Conservation (phyloP, 2,113 vertebrate species). For the Henicopernis longicauda region DNA sequence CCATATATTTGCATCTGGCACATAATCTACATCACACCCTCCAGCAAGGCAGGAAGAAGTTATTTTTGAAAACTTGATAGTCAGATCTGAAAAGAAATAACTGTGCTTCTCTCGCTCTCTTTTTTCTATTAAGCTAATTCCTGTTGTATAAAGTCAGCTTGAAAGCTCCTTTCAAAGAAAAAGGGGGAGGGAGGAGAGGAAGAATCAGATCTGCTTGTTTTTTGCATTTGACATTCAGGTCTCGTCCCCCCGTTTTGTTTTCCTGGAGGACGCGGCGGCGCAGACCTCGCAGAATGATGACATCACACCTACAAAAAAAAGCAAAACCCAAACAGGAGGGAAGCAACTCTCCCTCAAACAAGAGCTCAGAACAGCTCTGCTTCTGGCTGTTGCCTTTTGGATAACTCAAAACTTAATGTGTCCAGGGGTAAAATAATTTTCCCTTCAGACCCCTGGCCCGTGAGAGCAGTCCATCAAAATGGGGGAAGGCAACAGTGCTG, state of each 20-base stretch:
- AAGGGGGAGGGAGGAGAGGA: slow-evolving; percentile 19
- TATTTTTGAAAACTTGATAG: not conserved
- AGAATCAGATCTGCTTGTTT: slow-evolving; percentile 32
- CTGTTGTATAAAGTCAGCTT: slow-evolving; percentile 49
- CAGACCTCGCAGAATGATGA: slow-evolving; percentile 54
- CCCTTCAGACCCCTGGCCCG: not conserved
- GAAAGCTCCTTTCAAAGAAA: slow-evolving; percentile 52
- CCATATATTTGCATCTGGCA: not conserved
- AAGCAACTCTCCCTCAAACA: not conserved
- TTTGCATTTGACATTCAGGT: slow-evolving; percentile 48
- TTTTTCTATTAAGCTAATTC: slow-evolving; percentile 34
- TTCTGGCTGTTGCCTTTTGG: not conserved
- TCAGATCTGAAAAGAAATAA: not conserved
- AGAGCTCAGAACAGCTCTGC: not conserved
- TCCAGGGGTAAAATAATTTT: not conserved
- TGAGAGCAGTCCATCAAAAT: not conserved
- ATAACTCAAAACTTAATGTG: not conserved
- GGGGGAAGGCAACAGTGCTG: not conserved
- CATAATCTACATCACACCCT: not conserved
- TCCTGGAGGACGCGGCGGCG: slow-evolving; percentile 32
- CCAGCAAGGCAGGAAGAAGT: not conserved
- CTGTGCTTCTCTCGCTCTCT: not conserved
- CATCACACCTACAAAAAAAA: not conserved
- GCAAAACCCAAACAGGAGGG: not conserved
- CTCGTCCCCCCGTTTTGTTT: slow-evolving; percentile 43